Evolutionary conservation across 2,797 vertebrate species (phyloP), one percentile per base, ranked within the genome.

Genomic region (Arnoldichthys spilopterus): DNA sequence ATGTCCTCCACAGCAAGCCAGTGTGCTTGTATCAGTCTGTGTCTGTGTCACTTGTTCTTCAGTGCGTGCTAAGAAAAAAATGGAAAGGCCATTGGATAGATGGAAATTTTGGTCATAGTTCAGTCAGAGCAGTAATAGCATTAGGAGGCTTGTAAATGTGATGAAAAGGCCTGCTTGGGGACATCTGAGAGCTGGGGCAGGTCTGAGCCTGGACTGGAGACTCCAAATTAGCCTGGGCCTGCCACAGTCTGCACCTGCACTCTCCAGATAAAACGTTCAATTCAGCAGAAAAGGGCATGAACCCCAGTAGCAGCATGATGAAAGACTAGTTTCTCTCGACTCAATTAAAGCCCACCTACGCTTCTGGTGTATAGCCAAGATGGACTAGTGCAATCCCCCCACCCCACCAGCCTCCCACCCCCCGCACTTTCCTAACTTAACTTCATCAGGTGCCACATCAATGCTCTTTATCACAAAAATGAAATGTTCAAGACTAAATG

Each of bases 271-370:
- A 84, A 85, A 80, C 74, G 74, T 86, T 83, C 83, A 79, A 85
- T 88, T 87, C 85, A 87, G 82, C 82, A 85, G 81, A 77, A 89
- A 89, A 89, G 84, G 84, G 43, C 83, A 86, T 76, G 80, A 84
- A 81, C 81, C 82, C 82, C 76, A 79, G 81, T 59, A 67, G 47
- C 45, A 34, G 79, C 79, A 80, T 67, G 80, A 90, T 90, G 81
- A 91, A 90, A 88, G 68, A 62, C 85, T 40, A 80, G 79, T 84
- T 76, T 70, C 77, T 64, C 71, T 84, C 80, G 66, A 83, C 85
- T 91, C 88, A 88, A 91, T 92, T 90, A 90, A 87, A 92, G 85
- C 85, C 88, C 87, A 88, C 84, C 87, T 88, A 84, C 66, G 67
- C 75, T 75, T 76, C 86, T 87, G 76, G 81, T 77, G 78, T 79